Percentiles rank a stretch among this genome's conserved stretches.
These are phyloP conservation scores for Maconellicoccus hirsutus DNA, from an alignment of 1,140 invertebrate species.

Conservation along the genomic window DNA sequence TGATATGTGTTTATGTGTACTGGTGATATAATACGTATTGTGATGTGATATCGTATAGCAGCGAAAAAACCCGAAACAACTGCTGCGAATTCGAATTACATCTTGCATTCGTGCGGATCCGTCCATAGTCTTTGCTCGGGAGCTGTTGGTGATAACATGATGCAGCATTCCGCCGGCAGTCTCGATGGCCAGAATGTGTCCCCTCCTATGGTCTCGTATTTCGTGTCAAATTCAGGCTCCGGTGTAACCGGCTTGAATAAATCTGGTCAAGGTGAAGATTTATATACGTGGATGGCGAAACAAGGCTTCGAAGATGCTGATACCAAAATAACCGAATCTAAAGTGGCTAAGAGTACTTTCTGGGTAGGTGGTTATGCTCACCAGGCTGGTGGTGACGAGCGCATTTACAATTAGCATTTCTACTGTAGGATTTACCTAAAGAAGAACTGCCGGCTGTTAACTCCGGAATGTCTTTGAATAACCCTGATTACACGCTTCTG, in stretches of 20 bases:
- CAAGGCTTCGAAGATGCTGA: conserved; percentile 45
- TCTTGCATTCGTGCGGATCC: conserved; percentile 1
- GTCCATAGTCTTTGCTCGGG: not conserved
- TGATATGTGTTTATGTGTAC: no score
- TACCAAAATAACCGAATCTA: conserved; percentile 1
- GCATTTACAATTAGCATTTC: not conserved
- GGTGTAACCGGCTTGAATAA: conserved; percentile 13
- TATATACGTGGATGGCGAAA: conserved; percentile 92
- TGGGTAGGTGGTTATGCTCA: not conserved
- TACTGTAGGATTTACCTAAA: not conserved
- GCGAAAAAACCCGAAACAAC: not conserved
- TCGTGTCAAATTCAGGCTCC: not conserved
- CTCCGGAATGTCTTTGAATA: conserved; percentile 24
- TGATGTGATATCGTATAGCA: not conserved
- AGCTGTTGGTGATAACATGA: conserved; percentile 16
- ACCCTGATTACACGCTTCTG: conserved; percentile 30
- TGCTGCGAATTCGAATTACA: not conserved
- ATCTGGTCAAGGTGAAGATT: conserved; percentile 55
- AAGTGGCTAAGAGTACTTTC: conserved; percentile 7
- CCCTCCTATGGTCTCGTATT: conserved; percentile 23
- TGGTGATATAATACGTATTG: no score
- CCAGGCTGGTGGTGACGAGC: no score
- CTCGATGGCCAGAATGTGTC: conserved; percentile 27
- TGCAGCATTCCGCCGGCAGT: conserved; percentile 20
- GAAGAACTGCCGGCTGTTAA: not conserved